Conservation (phyloP, 2,797 vertebrate species). For the Onychomys leucogaster region DNA sequence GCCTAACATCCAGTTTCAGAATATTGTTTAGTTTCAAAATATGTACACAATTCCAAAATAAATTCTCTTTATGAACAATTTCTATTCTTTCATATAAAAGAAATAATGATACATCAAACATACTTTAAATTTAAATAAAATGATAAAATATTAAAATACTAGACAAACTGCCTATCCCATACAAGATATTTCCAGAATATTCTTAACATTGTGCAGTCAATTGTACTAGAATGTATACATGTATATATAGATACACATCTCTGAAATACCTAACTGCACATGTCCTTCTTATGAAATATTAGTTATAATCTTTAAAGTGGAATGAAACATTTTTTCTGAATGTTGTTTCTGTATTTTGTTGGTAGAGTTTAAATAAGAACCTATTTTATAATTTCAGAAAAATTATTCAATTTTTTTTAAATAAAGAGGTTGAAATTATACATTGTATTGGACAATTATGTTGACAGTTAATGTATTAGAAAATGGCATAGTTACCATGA, state of each 20-base stretch:
- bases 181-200: slow-evolving; percentile 1
- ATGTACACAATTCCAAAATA: background rate
- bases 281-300: background rate
- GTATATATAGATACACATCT: background rate
- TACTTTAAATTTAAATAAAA: background rate
- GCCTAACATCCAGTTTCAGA: fast-evolving
- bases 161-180: background rate
- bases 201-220: background rate
- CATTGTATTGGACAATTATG: background rate
- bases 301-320: background rate
- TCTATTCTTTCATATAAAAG: background rate
- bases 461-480: background rate
- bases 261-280: background rate
- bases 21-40: background rate
- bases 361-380: background rate
- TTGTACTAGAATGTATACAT: background rate
- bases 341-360: background rate
- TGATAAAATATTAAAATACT: background rate
- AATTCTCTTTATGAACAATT: background rate
- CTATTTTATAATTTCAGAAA: background rate
- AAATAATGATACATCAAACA: background rate
- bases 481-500: background rate
- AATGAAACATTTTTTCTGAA: background rate
- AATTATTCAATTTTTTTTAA: background rate
- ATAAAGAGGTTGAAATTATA: background rate